Base-by-base conservation (phyloP, 2,113 vertebrate species). In the Semicossyphus pulcher region DNA sequence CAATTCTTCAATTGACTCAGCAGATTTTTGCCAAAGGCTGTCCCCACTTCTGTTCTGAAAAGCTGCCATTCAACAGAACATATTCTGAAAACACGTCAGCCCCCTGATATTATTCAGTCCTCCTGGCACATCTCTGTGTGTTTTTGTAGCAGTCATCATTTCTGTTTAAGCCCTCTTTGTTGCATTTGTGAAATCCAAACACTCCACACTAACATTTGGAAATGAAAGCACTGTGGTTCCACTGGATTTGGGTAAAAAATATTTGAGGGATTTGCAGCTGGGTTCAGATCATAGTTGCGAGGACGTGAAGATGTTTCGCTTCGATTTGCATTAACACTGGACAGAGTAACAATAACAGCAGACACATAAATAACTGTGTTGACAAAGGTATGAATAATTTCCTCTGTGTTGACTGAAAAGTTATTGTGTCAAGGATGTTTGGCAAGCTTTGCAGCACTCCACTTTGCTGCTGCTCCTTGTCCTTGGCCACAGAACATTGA, bases 121-220 rank as follows among this genome's bases (percentile, higher is more conserved):
- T 82, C 71, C 73, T 81, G 87, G 83, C 85, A 79, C 71, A 75
- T 79, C 68, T 69, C 64, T 75, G 37, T 72, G 64, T 65, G 65
- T 72, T 89, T 86, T 87, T 87, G 76, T 67, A 81, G 63, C 65
- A 80, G 80, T 86, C 88, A 92, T 86, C 86, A 85, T 66, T 89
- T 84, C 78, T 84, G 75, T 44, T 71, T 80, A 81, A 87, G 84
- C 78, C 56, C 49, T 72, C 72, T 86, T 88, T 88, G 83, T 87
- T 84, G 70, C 78, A 42, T 69, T 78, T 77, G 78, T 62, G 29
- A 80, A 85, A 82, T 79, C 42, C 81, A 88, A 89, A 84, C 64
- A 80, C 64, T 70, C 71, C 21, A 68, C 48, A 11, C 42, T 39
- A 75, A 86, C 75, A 83, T 79, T 70, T 81, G 72, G 60, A 86